Conservation (phyloP, 2,113 vertebrate species). For the Paralichthys olivaceus region DNA sequence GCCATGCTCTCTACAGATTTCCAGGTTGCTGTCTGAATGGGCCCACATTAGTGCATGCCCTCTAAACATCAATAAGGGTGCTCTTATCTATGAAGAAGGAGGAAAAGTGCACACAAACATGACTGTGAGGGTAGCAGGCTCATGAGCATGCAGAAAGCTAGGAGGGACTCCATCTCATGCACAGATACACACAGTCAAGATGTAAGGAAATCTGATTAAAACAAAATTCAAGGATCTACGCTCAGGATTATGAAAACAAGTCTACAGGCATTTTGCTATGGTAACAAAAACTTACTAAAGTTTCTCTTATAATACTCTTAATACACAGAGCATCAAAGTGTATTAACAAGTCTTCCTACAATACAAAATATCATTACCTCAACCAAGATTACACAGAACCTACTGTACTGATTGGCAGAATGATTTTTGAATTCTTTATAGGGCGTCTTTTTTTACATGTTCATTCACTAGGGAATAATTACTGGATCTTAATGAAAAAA, state of each 20-base stretch:
- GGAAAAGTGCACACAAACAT: constrained; percentile 53
- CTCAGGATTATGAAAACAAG: neutral
- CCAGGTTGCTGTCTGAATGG: constrained; percentile 41
- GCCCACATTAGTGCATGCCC: constrained; percentile 42
- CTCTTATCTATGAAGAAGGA: constrained; percentile 56
- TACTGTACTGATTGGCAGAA: too few species aligned
- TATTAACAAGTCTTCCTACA: too few species aligned
- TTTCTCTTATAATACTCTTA: neutral
- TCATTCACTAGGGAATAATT: too few species aligned
- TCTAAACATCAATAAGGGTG: constrained; percentile 60
- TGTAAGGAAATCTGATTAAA: neutral
- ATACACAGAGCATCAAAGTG: too few species aligned
- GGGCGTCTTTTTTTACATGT: too few species aligned
- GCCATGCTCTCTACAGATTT: constrained; percentile 34
- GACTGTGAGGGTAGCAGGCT: constrained; percentile 18
- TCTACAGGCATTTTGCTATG: neutral
- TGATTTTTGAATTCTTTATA: too few species aligned
- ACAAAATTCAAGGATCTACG: neutral
- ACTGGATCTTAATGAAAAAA: too few species aligned
- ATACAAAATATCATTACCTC: too few species aligned
- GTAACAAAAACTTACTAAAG: neutral
- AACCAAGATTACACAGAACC: too few species aligned
- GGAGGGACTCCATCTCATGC: neutral
- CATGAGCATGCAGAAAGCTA: constrained; percentile 12
- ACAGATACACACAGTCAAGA: neutral